These are phyloP conservation scores for Caenorhabditis uteleia DNA, from an alignment of 2,888 invertebrate genomes.

Conservation along the genomic window DNA sequence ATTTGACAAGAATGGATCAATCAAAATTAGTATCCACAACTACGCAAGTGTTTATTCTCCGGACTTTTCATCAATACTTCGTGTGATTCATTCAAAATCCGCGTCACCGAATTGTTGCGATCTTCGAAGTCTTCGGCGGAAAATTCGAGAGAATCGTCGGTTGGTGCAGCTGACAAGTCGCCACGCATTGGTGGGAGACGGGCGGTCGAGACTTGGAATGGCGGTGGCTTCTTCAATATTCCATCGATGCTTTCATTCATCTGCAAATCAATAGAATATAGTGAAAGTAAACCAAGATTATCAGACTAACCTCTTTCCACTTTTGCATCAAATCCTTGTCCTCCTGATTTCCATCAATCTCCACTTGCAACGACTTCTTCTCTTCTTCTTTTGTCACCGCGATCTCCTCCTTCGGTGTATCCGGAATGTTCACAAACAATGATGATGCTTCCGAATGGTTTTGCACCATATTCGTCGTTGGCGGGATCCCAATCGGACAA, in stretches of 20 bases:
- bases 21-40: conserved; percentile 22
- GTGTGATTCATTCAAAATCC: conserved; percentile 31
- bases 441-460: conserved; percentile 15
- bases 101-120: conserved; percentile 28
- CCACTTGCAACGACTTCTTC: neutral
- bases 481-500: conserved; percentile 2
- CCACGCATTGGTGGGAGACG: conserved; percentile 31
- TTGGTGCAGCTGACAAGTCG: conserved; percentile 2
- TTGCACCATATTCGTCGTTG: too few species aligned
- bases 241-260: conserved; percentile 26
- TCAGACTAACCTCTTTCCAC: too few species aligned
- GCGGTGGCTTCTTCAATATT: conserved; percentile 22
- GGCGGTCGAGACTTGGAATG: conserved; percentile 32
- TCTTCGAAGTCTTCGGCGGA: conserved; percentile 24
- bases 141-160: neutral
- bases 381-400: neutral
- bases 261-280: neutral
- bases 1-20: too few species aligned
- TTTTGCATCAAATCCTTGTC: conserved; percentile 11
- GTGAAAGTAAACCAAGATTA: too few species aligned
- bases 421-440: conserved; percentile 8
- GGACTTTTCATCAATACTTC: conserved; percentile 25
- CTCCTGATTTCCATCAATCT: conserved; percentile 1
- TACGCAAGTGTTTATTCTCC: conserved; percentile 30
- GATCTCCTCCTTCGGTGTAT: neutral